A percentile compares a stretch with the other conserved stretches of the same genome.
Conservation (phyloP, 2,113 vertebrate species). For the Austrofundulus limnaeus region DNA sequence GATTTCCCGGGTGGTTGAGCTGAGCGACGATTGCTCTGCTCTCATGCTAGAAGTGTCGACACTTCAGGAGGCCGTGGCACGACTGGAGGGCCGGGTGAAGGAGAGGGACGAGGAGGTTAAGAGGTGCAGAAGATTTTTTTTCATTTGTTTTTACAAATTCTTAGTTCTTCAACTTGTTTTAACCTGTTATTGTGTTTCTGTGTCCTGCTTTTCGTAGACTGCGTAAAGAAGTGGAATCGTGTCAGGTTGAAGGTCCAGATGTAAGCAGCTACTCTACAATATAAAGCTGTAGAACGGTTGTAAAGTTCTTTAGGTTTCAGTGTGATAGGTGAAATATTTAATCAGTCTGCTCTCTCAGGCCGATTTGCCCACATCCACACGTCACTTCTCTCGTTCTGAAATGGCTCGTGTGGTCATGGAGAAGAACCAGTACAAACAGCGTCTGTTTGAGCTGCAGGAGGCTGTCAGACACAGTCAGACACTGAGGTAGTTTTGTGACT, state of each 20-base stretch:
- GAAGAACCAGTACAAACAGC: slow-evolving; percentile 83
- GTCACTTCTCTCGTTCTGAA: slow-evolving; percentile 80
- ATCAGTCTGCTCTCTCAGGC: slow-evolving; percentile 39
- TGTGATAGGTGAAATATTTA: not conserved
- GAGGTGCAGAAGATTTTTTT: slow-evolving; percentile 55
- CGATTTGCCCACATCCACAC: slow-evolving; percentile 56
- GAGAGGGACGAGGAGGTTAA: slow-evolving; percentile 80
- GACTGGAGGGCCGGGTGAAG: slow-evolving; percentile 70
- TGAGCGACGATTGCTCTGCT: slow-evolving; percentile 78
- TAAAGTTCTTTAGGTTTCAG: not conserved
- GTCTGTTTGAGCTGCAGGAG: slow-evolving; percentile 81
- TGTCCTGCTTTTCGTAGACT: slow-evolving; percentile 56
- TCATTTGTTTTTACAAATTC: not conserved
- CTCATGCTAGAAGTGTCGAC: slow-evolving; percentile 71
- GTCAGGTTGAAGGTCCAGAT: slow-evolving; percentile 68
- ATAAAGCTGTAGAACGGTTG: too few relatives aligned
- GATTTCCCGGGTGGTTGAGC: slow-evolving; percentile 78
- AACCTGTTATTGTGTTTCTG: not conserved
- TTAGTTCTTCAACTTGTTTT: not conserved
- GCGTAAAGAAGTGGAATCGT: slow-evolving; percentile 72
- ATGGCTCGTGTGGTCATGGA: slow-evolving; percentile 84
- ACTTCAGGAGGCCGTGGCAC: slow-evolving; percentile 65
- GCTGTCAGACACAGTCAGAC: slow-evolving; percentile 70
- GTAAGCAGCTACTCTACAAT: slow-evolving; percentile 50
- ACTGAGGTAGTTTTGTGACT: slow-evolving; percentile 54